These are phyloP conservation scores for Chironomus riparius DNA, from an alignment of 2,888 invertebrate species.

Conservation along the genomic window DNA sequence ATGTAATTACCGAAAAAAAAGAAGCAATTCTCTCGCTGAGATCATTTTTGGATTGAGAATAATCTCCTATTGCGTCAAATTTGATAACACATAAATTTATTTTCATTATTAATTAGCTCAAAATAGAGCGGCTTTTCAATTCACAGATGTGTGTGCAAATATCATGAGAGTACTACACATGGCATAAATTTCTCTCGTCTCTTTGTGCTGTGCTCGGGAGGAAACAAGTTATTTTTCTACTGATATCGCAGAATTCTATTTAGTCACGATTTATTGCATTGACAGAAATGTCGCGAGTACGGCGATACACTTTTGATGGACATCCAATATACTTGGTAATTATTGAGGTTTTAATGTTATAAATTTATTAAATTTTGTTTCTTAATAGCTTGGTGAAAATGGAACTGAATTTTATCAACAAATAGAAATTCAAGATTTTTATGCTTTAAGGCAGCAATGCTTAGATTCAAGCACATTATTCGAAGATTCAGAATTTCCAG, in stretches of 20 bases:
- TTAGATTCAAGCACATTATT: slow-evolving; percentile 65
- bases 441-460: slow-evolving; percentile 58
- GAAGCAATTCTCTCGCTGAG: too few species aligned
- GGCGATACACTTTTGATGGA: slow-evolving; percentile 32
- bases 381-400: slow-evolving; percentile 64
- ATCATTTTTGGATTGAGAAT: too few species aligned
- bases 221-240: too few species aligned
- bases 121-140: too few species aligned
- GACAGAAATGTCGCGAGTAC: not conserved
- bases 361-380: slow-evolving; percentile 23
- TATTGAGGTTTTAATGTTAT: not conserved
- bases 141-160: too few species aligned
- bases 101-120: too few species aligned
- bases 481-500: slow-evolving; percentile 86
- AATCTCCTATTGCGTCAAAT: too few species aligned
- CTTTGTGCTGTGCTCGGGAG: too few species aligned
- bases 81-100: too few species aligned
- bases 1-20: too few species aligned
- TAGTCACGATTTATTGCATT: not conserved
- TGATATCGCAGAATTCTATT: not conserved
- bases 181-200: too few species aligned
- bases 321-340: slow-evolving; percentile 33
- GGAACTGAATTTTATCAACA: slow-evolving; percentile 54
- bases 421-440: slow-evolving; percentile 51
- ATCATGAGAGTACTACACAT: too few species aligned